A percentile compares a stretch with the other conserved stretches of the same genome.
phyloP scores from a whole-genome alignment of 1,140 invertebrate genomes.

The Chironomus tepperi region DNA sequence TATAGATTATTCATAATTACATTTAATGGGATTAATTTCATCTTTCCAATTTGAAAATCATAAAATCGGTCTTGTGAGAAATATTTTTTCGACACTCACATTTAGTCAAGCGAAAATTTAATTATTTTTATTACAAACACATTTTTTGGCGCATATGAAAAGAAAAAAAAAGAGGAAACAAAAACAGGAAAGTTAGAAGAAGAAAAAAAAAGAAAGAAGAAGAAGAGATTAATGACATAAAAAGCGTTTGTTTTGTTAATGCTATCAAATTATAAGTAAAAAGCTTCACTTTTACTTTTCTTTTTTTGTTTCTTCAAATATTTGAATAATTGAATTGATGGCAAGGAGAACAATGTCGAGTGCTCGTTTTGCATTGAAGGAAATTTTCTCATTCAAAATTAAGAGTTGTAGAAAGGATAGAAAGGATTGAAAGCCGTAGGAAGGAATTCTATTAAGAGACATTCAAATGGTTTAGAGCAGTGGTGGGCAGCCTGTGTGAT shows the following conservation, averaged over 20 bases:
- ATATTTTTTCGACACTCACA: slow-evolving; percentile 10
- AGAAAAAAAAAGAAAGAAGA: neutral
- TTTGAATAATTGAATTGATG: too few relatives aligned
- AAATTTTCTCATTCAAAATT: too few relatives aligned
- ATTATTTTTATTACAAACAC: neutral
- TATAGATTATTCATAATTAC: slow-evolving; percentile 9
- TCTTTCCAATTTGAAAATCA: neutral
- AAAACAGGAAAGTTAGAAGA: neutral
- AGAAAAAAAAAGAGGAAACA: neutral
- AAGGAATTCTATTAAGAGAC: too few relatives aligned
- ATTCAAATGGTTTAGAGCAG: too few relatives aligned
- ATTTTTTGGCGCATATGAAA: neutral
- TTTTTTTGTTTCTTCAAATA: too few relatives aligned
- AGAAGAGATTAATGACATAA: slow-evolving; percentile 8
- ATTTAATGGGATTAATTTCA: slow-evolving; percentile 9
- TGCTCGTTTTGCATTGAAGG: too few relatives aligned
- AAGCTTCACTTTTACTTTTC: too few relatives aligned
- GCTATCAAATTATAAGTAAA: too few relatives aligned
- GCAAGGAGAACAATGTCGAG: too few relatives aligned
- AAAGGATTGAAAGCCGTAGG: too few relatives aligned
- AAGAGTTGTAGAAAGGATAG: too few relatives aligned
- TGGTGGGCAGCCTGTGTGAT: too few relatives aligned
- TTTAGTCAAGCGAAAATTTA: neutral
- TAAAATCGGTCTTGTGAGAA: neutral
- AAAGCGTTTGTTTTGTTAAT: neutral